Percentiles rank a stretch among this genome's conserved stretches.
These are phyloP conservation scores for Tauraco hartlaubi DNA, from an alignment of 2,797 vertebrate genomes.

Conservation along the genomic window DNA sequence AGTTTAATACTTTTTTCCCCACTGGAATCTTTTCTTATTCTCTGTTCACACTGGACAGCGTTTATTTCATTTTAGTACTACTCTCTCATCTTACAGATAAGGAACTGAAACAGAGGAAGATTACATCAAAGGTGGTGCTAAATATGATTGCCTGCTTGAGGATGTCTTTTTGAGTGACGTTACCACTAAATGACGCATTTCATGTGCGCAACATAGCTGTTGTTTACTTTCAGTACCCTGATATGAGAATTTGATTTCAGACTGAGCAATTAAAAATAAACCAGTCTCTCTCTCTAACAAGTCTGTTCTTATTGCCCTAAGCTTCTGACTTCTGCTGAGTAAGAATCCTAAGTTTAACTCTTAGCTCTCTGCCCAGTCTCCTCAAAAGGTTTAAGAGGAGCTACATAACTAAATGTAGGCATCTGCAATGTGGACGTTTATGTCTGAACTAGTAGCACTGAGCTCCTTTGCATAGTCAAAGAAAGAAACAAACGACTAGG, in stretches of 20 bases:
- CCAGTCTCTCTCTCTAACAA: background rate
- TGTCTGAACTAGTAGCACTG: background rate
- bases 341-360: background rate
- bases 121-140: background rate
- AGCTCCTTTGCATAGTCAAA: background rate
- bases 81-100: background rate
- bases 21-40: background rate
- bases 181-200: background rate
- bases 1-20: rapidly evolving
- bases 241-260: background rate
- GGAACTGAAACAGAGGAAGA: background rate
- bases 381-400: background rate
- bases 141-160: background rate
- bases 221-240: background rate
- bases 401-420: background rate
- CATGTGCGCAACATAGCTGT: background rate
- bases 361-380: background rate
- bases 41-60: background rate
- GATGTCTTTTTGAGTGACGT: background rate
- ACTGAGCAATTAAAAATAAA: background rate
- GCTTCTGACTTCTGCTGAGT: background rate
- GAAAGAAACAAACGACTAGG: background rate
- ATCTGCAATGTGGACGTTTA: background rate
- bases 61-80: background rate
- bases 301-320: background rate